Evolutionary conservation across 2,113 vertebrate species (phyloP).

Genomic region (Muntiacus reevesi): DNA sequence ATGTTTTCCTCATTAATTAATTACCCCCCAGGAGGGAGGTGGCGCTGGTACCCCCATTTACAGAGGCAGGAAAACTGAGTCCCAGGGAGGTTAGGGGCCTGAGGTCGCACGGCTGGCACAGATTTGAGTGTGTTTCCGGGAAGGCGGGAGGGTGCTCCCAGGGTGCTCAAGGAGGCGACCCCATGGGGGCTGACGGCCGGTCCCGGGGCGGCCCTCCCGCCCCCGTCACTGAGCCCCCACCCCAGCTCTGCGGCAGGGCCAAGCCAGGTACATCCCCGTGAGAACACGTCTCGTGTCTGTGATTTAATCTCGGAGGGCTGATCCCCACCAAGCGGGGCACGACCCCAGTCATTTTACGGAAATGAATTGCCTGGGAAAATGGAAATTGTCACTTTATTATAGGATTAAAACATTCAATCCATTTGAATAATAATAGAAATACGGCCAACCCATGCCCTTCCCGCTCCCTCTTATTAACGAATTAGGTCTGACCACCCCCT

Average conservation of each 20-base stretch:
- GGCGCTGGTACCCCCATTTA: not conserved
- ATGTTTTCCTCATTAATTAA: accelerated
- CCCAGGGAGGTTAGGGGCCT: not conserved
- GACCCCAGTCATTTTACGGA: slow-evolving; percentile 50
- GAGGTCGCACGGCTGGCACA: not conserved
- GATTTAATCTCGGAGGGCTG: slow-evolving; percentile 6
- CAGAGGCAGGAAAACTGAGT: not conserved
- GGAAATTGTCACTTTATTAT: slow-evolving; percentile 65
- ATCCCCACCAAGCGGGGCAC: not conserved
- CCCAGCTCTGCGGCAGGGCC: not conserved
- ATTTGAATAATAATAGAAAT: slow-evolving; percentile 10
- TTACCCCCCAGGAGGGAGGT: not conserved
- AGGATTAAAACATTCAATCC: slow-evolving; percentile 43
- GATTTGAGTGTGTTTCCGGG: accelerated
- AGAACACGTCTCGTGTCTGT: not conserved
- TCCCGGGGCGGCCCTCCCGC: not conserved
- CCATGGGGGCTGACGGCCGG: not conserved
- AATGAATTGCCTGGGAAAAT: slow-evolving; percentile 53
- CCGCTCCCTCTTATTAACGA: not conserved
- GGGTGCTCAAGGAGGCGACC: not conserved
- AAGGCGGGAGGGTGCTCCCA: not conserved
- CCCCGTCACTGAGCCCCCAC: accelerated
- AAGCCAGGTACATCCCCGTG: not conserved
- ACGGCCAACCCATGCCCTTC: not conserved
- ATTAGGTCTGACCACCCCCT: not conserved